A percentile compares a stretch with the other conserved stretches of the same genome.
These are phyloP conservation scores for Ladona fulva DNA, from an alignment of 1,140 invertebrate species.

Conservation along the genomic window DNA sequence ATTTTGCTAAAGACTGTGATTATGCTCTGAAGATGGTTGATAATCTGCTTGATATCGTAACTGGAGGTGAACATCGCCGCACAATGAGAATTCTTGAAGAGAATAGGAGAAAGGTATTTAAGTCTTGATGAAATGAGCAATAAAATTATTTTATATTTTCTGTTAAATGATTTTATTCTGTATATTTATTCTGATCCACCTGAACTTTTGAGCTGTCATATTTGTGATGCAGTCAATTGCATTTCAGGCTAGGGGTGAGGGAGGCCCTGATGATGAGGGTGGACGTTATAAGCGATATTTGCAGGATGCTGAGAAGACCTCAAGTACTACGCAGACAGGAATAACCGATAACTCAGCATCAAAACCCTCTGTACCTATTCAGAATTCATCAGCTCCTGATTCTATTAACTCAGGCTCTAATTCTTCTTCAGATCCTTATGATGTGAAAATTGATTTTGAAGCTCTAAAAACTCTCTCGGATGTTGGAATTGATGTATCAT, in stretches of 20 bases:
- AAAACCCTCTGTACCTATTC: neutral
- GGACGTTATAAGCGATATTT: neutral
- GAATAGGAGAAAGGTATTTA: conserved; percentile 34
- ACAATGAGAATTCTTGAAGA: conserved; percentile 59
- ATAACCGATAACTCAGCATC: neutral
- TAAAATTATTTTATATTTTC: conserved; percentile 39
- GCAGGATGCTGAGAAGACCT: neutral
- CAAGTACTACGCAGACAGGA: neutral
- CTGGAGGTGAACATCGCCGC: conserved; percentile 74
- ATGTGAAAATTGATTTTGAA: conserved; percentile 62
- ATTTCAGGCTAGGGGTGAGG: neutral
- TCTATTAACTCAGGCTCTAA: conserved; percentile 13
- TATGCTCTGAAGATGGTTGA: conserved; percentile 76
- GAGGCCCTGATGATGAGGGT: neutral
- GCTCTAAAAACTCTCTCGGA: conserved; percentile 61
- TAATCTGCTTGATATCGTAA: conserved; percentile 70
- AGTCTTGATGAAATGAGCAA: neutral
- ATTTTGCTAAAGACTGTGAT: conserved; percentile 76
- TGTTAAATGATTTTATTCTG: conserved; percentile 33
- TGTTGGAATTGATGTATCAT: conserved; percentile 75
- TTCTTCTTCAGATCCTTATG: conserved; percentile 27
- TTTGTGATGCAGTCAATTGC: neutral
- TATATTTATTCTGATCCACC: neutral
- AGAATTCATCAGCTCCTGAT: conserved; percentile 15
- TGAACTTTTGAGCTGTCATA: neutral